Evolutionary conservation across 2,113 vertebrate species (phyloP), one percentile per base, ranked within the genome.

Genomic region (Sinocyclocheilus anophthalmus): DNA sequence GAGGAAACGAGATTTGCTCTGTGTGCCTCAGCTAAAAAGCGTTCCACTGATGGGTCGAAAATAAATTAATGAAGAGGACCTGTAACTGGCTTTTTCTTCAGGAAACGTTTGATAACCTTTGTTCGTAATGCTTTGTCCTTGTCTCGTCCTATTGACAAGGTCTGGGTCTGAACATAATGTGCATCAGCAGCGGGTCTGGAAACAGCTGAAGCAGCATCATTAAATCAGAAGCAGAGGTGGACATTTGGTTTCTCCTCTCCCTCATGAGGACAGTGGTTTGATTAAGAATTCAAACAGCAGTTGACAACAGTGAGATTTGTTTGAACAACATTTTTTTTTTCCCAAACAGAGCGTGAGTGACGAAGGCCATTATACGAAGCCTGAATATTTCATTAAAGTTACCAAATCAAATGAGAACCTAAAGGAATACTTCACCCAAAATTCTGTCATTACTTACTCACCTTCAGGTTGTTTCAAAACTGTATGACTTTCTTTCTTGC

Each of bases 21-120:
- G 82, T 84, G 72, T 53, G 70, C 70, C 77, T 69, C 53, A 80
- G 82, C 50, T 50, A 87, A 87, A 84, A 77, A 87, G 16, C 3
- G 42, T 48, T 87, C 72, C 55, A 73, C 79, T 76, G 76, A 48
- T 45, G 72, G 72, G 78, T 77, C 22, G 22, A 30, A 79, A 86
- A 85, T 50, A 87, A 81, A 89, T 30, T 53, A 85, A 81, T 22
- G 45, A 81, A 77, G 10, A 12, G 20, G 63, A 85, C 70, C 77
- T 85, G 81, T 57, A 63, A 37, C 33, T 1, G 67, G 39, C 73
- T 84, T 81, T 84, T 73, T 83, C 73, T 83, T 85, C 24, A 67
- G 63, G 72, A 63, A 79, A 73, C 22, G 63, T 67, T 86, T 65
- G 76, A 70, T 70, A 61, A 75, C 30, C 82, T 78, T 88, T 84